phyloP scores from a whole-genome alignment of 2,113 vertebrate species.

The Mungos mungo region DNA sequence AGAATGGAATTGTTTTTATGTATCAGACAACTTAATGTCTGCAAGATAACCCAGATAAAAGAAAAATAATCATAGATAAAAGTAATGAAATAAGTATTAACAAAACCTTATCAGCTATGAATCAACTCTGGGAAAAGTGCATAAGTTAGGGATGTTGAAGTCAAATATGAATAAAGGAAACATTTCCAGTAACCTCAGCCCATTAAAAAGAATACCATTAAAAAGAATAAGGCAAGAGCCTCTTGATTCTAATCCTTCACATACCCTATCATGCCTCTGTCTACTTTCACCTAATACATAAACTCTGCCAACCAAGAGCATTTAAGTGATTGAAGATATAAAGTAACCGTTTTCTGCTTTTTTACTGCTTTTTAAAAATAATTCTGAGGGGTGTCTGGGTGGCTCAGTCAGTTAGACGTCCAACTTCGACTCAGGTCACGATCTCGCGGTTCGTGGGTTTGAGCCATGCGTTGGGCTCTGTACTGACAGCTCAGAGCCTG shows the following conservation, averaged over 20 bases:
- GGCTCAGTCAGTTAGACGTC: too few relatives aligned
- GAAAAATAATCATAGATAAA: not conserved
- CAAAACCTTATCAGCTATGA: not conserved
- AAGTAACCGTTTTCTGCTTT: not conserved
- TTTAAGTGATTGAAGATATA: not conserved
- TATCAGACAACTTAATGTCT: not conserved
- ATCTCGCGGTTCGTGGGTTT: too few relatives aligned
- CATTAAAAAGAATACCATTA: not conserved
- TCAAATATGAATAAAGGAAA: not conserved
- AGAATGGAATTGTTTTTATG: not conserved
- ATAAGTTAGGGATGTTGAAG: not conserved
- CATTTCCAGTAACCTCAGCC: not conserved
- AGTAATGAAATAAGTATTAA: not conserved
- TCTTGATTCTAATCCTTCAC: too few relatives aligned
- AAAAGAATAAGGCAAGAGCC: not conserved
- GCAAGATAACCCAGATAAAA: not conserved
- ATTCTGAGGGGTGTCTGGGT: too few relatives aligned
- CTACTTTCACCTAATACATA: not conserved
- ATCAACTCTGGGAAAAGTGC: not conserved
- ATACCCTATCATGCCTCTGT: fast-evolving
- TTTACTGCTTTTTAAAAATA: not conserved
- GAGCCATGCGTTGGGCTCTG: too few relatives aligned
- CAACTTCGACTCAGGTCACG: too few relatives aligned
- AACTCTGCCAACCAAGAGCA: not conserved
- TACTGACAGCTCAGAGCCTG: too few relatives aligned